Base-by-base conservation (phyloP, 2,113 vertebrate genomes). In the Caranx ignobilis region DNA sequence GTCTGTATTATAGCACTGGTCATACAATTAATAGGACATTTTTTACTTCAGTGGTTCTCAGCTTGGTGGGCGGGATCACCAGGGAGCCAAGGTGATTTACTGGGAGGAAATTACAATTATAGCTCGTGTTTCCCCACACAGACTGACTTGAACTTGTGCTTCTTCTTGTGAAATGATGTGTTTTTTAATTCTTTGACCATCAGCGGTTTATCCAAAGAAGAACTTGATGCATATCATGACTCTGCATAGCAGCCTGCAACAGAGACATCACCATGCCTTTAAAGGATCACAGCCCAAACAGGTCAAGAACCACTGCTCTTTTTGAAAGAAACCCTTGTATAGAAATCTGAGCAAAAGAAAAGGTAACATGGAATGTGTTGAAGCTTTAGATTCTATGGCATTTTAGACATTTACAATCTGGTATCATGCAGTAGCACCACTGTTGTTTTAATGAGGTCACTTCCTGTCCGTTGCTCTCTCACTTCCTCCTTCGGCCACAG, bases 381-480 rank as follows among this genome's bases (percentile, higher is more conserved):
- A 81, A 88, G 80, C 87, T 59, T 72, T 78, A 76, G 77, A 79
- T 85, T 79, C 77, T 47, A 62, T 81, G 79, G 70, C 64, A 90
- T 64, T 68, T 84, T 71, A 81, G 93, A 94, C 95, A 95, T 96
- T 76, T 88, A 97, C 96, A 96, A 96, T 97, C 96, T 95, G 94
- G 93, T 61, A 96, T 95, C 94, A 96, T 93, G 95, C 96, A 96
- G 95, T 99, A 98, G 98, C 97, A 98, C 97, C 98, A 97, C 83
- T 88, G 77, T 95, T 85, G 95, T 90, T 96, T 96, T 95, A 41
- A 92, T 95, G 97, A 99, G 97, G 97, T 98, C 95, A 96, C 68
- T 82, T 94, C 92, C 87, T 89, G 71, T 89, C 21, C 71, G 91
- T 81, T 84, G 93, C 76, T 88, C 75, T 87, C 89, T 95, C 96